Evolutionary conservation across 2,797 vertebrate species (phyloP), one percentile per base, ranked within the genome.

Genomic region (Aeoliscus strigatus): DNA sequence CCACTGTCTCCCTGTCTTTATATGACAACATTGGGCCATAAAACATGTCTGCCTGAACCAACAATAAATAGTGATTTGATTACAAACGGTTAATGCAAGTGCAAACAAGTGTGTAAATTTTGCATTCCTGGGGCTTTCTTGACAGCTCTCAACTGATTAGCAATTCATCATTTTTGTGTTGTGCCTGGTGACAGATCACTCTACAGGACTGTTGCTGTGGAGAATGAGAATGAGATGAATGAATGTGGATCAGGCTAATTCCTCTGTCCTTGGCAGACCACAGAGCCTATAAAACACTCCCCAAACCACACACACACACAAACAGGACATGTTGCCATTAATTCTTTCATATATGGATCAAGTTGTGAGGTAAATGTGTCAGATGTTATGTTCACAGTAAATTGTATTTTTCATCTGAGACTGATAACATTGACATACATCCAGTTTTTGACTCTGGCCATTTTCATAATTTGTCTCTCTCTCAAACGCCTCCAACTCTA

Each of bases 101-200:
- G 80, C 83, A 87, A 80, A 86, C 82, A 84, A 82, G 74, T 81
- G 79, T 24, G 68, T 88, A 83, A 70, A 88, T 85, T 74, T 53
- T 69, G 73, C 72, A 79, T 85, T 87, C 81, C 80, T 66, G 66
- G 63, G 73, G 77, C 79, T 85, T 84, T 80, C 78, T 75, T 83
- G 88, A 88, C 86, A 82, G 80, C 86, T 86, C 75, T 85, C 83
- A 82, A 79, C 83, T 86, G 87, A 87, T 88, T 87, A 86, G 74
- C 76, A 79, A 86, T 88, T 88, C 84, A 84, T 88, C 81, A 88
- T 85, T 80, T 85, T 72, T 74, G 75, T 81, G 78, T 79, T 66
- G 77, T 43, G n/a, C n/a, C n/a, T n/a, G 68, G 73, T 82, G 82
- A 86, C 83, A 82, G 73, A 66, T 67, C 69, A 75, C 72, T 82